Evolutionary conservation across 2,113 vertebrate species (phyloP).

Genomic region (Sterrhoptilus dennistouni): DNA sequence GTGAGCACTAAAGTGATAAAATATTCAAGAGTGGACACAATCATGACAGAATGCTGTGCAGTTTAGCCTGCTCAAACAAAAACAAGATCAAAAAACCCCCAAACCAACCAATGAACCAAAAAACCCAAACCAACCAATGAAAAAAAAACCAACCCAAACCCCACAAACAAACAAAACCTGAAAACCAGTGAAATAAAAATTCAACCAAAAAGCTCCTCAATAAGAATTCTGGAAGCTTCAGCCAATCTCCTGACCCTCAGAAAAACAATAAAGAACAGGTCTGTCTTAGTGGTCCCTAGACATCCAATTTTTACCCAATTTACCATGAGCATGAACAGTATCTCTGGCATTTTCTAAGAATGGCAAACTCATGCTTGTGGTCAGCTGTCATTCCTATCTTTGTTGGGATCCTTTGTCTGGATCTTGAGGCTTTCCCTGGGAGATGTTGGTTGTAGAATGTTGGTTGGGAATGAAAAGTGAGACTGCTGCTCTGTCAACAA

Average conservation of each 20-base stretch:
- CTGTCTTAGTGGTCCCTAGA: neutral
- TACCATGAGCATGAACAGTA: neutral
- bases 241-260: neutral
- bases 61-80: neutral
- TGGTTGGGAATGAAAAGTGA: neutral
- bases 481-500: neutral
- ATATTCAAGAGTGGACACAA: conserved; percentile 28
- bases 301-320: neutral
- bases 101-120: neutral
- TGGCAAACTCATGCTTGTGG: neutral
- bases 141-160: neutral
- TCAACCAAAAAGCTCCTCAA: neutral
- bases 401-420: neutral
- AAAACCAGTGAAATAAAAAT: neutral
- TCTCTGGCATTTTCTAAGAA: neutral
- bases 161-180: neutral
- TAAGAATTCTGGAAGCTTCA: neutral
- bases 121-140: neutral
- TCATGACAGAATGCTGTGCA: neutral
- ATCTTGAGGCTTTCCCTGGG: neutral
- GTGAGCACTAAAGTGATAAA: neutral
- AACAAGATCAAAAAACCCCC: neutral
- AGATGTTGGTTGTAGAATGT: neutral
- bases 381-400: neutral
- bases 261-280: neutral